These are phyloP conservation scores for Sinelater perroti DNA, from an alignment of 2,888 invertebrate genomes.

Conservation along the genomic window DNA sequence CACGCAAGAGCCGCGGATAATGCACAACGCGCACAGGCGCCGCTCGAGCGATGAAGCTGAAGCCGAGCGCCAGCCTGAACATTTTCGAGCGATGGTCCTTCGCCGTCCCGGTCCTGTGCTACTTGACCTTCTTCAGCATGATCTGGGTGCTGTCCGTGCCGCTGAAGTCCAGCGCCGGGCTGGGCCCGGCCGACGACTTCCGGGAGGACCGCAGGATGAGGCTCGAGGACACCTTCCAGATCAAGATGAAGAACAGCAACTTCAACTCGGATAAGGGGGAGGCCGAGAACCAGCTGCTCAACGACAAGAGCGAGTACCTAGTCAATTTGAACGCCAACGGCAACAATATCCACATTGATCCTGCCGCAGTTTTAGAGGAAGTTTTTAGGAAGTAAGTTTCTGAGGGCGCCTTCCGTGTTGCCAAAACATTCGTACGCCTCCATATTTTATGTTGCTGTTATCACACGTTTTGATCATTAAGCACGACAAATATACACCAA, in stretches of 20 bases:
- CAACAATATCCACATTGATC: slow-evolving; percentile 54
- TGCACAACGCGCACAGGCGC: no score
- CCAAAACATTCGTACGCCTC: no score
- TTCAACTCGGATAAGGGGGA: slow-evolving; percentile 62
- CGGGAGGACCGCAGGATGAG: slow-evolving; percentile 31
- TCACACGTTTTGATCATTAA: no score
- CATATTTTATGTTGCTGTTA: no score
- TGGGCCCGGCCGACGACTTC: slow-evolving; percentile 10
- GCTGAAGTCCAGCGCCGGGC: slow-evolving; percentile 50
- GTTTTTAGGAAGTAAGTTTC: slow-evolving; percentile 59
- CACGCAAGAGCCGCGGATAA: no score
- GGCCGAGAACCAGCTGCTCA: slow-evolving; percentile 59
- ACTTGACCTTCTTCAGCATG: slow-evolving; percentile 64
- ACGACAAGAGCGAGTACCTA: slow-evolving; percentile 63
- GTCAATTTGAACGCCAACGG: slow-evolving; percentile 56
- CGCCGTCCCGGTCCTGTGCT: slow-evolving; percentile 65
- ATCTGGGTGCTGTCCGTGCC: slow-evolving; percentile 64
- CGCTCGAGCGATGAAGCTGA: slow-evolving; percentile 16
- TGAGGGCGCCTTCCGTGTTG: no score
- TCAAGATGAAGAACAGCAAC: slow-evolving; percentile 62
- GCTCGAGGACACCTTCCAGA: slow-evolving; percentile 55
- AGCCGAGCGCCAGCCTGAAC: slow-evolving; percentile 30
- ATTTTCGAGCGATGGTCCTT: slow-evolving; percentile 64
- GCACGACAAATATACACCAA: no score
- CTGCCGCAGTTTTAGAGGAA: slow-evolving; percentile 55